Conservation (phyloP, 2,797 vertebrate genomes). For the Chaenodraco wilsoni region DNA sequence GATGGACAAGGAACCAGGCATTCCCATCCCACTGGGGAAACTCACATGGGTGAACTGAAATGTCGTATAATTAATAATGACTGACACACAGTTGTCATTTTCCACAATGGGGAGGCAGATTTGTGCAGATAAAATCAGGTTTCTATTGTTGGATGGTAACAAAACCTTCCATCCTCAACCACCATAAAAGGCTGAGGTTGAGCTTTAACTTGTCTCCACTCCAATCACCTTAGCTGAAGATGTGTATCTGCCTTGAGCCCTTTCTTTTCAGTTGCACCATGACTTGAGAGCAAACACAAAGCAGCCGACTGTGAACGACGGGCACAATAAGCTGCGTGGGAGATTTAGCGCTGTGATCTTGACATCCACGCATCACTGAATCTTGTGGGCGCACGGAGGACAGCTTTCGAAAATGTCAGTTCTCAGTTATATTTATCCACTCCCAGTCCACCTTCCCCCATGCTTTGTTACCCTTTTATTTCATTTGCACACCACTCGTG, state of each 20-base stretch:
- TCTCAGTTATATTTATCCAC: constrained; percentile 81
- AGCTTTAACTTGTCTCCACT: constrained; percentile 5
- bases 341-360: constrained; percentile 67
- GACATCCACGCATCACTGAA: constrained; percentile 74
- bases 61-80: neutral
- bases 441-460: neutral
- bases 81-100: neutral
- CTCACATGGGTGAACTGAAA: constrained; percentile 42
- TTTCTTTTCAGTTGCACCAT: constrained; percentile 24
- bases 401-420: constrained; percentile 79
- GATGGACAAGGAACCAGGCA: constrained; percentile 14
- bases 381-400: constrained; percentile 70
- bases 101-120: neutral
- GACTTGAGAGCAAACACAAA: constrained; percentile 54
- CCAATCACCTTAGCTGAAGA: constrained; percentile 14
- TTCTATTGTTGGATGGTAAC: neutral
- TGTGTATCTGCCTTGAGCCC: constrained; percentile 22
- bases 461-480: constrained; percentile 68
- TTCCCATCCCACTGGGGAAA: constrained; percentile 44
- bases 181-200: neutral
- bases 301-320: constrained; percentile 54
- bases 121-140: neutral
- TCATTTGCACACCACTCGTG: constrained; percentile 39
- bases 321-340: constrained; percentile 63
- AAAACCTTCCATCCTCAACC: neutral